Evolutionary conservation across 2,113 vertebrate species (phyloP), one percentile per base, ranked within the genome.

Genomic region (Pseudolaguvia tuberculata): DNA sequence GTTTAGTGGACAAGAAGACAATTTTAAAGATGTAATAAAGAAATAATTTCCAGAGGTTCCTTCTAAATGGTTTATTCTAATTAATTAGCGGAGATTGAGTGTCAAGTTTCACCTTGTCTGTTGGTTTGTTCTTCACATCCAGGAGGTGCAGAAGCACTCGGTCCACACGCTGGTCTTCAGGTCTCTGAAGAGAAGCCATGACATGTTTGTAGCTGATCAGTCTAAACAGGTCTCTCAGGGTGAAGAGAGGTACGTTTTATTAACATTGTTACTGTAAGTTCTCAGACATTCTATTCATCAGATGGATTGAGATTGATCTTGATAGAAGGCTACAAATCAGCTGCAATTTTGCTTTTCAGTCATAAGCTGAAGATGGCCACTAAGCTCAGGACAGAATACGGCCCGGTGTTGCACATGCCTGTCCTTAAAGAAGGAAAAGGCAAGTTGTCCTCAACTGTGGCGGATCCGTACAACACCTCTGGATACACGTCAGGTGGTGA

Each of bases 61-160:
- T 35, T 35, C 11, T 53, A n/a, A 21, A 21, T 53, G 3, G 7
- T 23, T 23, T 13, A 21, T 5, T 63, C n/a, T 63, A 9, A n/a
- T 20, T 53, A 2, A 20, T 8, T 23, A 39, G n/a, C 2, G 21
- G 15, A 21, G 1, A 0, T 12, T 47, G 5, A 23, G 29, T 23
- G 50, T 31, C 6, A 45, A 39, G 11, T 3, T 39, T 23, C 12
- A 23, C 14, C 35, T 5, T 17, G 7, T 47, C 21, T 10, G 12
- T 66, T 47, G 42, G 2, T 45, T 47, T 27, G 25, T 5, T 5
- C 20, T 4, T 45, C 15, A 25, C 21, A 68, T 48, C 70, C 65
- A 98, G 96, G 97, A 98, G 57, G 97, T 98, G 21, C 97, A 99
- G 14, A 99, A 98, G 75, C 96, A 99, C 81, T 99, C 96, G 27